Evolutionary conservation across 2,113 vertebrate species (phyloP).

Genomic region (Sylvilagus bachmani): DNA sequence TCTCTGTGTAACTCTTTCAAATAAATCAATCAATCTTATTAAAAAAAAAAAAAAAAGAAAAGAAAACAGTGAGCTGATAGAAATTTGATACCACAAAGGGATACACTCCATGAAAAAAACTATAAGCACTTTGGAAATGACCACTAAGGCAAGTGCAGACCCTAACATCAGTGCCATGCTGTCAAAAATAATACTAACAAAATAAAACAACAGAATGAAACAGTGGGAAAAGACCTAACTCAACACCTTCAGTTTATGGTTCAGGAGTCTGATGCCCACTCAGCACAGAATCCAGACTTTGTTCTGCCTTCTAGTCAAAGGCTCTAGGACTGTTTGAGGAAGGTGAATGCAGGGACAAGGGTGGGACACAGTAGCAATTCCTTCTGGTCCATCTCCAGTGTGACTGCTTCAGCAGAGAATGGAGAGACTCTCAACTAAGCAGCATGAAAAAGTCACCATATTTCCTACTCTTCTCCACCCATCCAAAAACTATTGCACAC

Average conservation of each 20-base stretch:
- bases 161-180: neutral
- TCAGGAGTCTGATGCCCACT: neutral
- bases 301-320: neutral
- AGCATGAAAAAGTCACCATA: neutral
- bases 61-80: neutral
- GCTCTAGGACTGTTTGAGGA: neutral
- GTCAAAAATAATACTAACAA: neutral
- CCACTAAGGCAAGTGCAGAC: neutral
- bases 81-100: neutral
- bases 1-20: too few species aligned
- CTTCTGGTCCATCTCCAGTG: neutral
- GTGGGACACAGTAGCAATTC: neutral
- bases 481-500: neutral
- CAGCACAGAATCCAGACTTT: slow-evolving; percentile 19
- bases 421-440: neutral
- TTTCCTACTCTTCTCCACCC: neutral
- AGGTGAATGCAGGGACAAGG: neutral
- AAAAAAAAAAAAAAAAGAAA: neutral
- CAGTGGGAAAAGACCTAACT: neutral
- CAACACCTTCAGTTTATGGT: neutral
- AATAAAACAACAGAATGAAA: neutral
- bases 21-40: too few species aligned
- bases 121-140: neutral
- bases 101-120: neutral
- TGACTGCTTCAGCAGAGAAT: neutral